phyloP scores from a whole-genome alignment of 2,113 vertebrate species.

The Triplophysa dalaica region DNA sequence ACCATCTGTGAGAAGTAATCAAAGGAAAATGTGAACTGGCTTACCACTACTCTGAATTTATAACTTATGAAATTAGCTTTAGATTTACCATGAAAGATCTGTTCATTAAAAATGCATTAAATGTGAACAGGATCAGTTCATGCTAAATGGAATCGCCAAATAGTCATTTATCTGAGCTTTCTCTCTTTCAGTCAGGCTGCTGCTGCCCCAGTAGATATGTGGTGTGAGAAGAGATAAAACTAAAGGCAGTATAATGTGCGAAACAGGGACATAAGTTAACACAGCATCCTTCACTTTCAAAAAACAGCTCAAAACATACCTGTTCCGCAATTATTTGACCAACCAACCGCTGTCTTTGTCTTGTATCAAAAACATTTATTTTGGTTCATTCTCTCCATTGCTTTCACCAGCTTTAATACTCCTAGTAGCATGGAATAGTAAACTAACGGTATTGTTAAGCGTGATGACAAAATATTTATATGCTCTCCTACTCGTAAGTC shows the following conservation, averaged over 20 bases:
- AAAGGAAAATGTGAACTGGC: slow-evolving; percentile 45
- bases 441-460: too few relatives aligned
- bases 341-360: too few relatives aligned
- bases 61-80: slow-evolving; percentile 62
- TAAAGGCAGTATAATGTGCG: background rate
- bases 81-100: slow-evolving; percentile 64
- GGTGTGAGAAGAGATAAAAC: background rate
- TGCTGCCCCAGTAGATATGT: background rate
- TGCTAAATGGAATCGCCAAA: slow-evolving; percentile 61
- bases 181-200: slow-evolving; percentile 22
- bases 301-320: too few relatives aligned
- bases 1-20: slow-evolving; percentile 56
- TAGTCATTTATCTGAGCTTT: slow-evolving; percentile 54
- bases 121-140: slow-evolving; percentile 63
- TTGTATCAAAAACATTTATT: too few relatives aligned
- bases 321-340: too few relatives aligned
- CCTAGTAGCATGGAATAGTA: too few relatives aligned
- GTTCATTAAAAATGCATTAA: slow-evolving; percentile 67
- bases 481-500: too few relatives aligned
- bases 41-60: slow-evolving; percentile 50
- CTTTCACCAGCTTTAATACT: too few relatives aligned
- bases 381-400: too few relatives aligned
- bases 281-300: background rate
- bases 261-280: too few relatives aligned
- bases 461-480: too few relatives aligned